These are phyloP conservation scores for Anas bahamensis DNA, from an alignment of 2,797 vertebrate species.

Conservation along the genomic window DNA sequence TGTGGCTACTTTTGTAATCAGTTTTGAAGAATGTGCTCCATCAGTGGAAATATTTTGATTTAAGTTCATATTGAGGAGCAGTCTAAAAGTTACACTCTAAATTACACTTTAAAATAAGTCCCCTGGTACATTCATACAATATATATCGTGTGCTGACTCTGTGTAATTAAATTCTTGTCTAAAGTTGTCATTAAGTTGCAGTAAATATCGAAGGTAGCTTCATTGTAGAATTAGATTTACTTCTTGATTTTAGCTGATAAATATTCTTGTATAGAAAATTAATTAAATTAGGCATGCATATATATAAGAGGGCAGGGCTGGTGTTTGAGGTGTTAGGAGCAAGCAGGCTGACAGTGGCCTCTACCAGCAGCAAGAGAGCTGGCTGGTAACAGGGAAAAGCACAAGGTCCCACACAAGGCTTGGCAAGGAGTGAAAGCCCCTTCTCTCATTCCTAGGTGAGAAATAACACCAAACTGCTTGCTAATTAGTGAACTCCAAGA, in stretches of 20 bases:
- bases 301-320: background rate
- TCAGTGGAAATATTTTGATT: slow-evolving; percentile 55
- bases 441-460: background rate
- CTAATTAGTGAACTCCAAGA: background rate
- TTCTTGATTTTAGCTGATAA: slow-evolving; percentile 12
- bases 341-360: background rate
- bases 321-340: background rate
- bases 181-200: slow-evolving; percentile 32
- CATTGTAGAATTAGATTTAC: slow-evolving; percentile 19
- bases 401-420: background rate
- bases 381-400: background rate
- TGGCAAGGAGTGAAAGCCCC: background rate
- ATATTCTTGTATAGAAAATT: slow-evolving; percentile 12
- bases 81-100: slow-evolving; percentile 15
- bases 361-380: background rate
- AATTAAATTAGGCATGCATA: background rate
- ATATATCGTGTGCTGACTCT: background rate
- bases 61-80: slow-evolving; percentile 11
- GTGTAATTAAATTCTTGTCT: slow-evolving; percentile 52
- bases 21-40: slow-evolving; percentile 39
- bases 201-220: slow-evolving; percentile 23
- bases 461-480: background rate
- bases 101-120: slow-evolving; percentile 12
- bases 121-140: background rate
- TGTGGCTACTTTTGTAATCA: slow-evolving; percentile 30